These are phyloP conservation scores for Frankliniella fusca DNA, from an alignment of 2,888 invertebrate species.

Conservation along the genomic window DNA sequence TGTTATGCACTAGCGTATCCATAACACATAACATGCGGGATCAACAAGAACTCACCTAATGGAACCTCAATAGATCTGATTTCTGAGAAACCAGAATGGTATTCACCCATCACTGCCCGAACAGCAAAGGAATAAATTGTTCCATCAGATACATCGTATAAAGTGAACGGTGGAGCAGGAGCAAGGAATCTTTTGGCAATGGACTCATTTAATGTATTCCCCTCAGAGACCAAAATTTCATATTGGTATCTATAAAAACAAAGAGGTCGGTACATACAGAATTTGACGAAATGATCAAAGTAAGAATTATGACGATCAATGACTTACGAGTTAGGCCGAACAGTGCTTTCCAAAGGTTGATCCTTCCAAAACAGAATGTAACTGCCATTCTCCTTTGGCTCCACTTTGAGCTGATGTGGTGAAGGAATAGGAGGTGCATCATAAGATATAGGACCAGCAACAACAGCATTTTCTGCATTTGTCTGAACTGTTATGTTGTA, in stretches of 20 bases:
- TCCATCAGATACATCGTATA: constrained; percentile 51
- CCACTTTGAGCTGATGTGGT: constrained; percentile 61
- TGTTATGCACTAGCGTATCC: neutral
- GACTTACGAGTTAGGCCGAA: constrained; percentile 38
- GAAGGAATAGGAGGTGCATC: constrained; percentile 57
- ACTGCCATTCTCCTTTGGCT: constrained; percentile 58
- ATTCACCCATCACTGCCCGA: constrained; percentile 59
- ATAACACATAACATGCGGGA: neutral
- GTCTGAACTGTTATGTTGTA: constrained; percentile 55
- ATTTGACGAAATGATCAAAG: constrained; percentile 31
- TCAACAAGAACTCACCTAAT: constrained; percentile 43
- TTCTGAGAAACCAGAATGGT: constrained; percentile 60
- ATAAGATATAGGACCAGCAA: constrained; percentile 51
- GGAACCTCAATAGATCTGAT: constrained; percentile 48
- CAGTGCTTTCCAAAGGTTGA: constrained; percentile 42
- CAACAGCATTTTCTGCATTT: constrained; percentile 48
- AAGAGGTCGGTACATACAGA: neutral
- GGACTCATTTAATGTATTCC: constrained; percentile 50
- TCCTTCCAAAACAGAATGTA: constrained; percentile 64
- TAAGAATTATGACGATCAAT: constrained; percentile 30
- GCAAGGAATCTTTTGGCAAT: constrained; percentile 49
- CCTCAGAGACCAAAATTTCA: constrained; percentile 62
- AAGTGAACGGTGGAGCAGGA: constrained; percentile 56
- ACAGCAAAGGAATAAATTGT: constrained; percentile 62
- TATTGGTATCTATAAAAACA: constrained; percentile 47